Conservation (phyloP, 2,888 invertebrate genomes). For the Chaitophorus viminalis region DNA sequence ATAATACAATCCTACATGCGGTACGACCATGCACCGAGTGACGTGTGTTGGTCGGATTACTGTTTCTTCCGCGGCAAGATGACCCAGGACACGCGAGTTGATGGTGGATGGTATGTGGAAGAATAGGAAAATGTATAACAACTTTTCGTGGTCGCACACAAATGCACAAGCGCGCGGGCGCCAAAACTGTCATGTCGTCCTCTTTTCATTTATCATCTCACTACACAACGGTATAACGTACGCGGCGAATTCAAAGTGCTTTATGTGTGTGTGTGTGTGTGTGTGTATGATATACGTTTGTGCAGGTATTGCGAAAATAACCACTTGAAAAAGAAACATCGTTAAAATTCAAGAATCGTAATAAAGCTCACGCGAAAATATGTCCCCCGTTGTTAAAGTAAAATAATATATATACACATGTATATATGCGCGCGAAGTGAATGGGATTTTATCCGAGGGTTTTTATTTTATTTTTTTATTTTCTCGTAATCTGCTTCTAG, state of each 20-base stretch:
- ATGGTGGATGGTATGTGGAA: neutral
- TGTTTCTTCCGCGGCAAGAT: neutral
- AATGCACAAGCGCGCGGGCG: neutral
- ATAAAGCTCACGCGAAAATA: constrained; percentile 33
- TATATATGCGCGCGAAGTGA: neutral
- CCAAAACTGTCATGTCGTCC: neutral
- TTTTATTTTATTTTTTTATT: neutral
- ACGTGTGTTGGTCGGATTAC: neutral
- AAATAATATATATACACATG: neutral
- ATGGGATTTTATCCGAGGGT: neutral
- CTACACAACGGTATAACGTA: neutral
- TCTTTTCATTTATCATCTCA: constrained; percentile 14
- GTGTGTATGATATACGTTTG: neutral
- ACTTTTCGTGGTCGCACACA: neutral
- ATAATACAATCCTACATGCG: neutral
- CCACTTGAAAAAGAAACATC: neutral
- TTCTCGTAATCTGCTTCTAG: neutral
- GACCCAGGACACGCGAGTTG: neutral
- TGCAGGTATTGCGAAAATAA: neutral
- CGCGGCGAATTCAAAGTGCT: neutral
- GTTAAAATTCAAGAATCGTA: constrained; percentile 28
- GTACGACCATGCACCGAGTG: neutral
- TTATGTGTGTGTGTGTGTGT: neutral
- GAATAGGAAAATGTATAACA: neutral
- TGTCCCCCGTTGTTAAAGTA: constrained; percentile 15